Evolutionary conservation across 1,140 invertebrate species (phyloP).

Genomic region (Lucilia cuprina): DNA sequence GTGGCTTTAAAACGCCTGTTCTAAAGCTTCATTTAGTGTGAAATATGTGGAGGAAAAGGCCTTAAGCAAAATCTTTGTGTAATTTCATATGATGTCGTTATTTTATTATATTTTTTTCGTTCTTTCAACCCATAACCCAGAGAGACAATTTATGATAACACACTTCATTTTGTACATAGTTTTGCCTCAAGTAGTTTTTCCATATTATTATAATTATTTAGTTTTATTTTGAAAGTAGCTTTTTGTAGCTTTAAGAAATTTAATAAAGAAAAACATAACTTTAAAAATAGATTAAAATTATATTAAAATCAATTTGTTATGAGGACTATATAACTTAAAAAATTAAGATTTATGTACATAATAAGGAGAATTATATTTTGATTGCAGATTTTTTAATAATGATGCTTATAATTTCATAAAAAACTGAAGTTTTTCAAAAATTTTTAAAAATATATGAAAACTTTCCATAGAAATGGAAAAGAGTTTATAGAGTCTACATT

Average conservation of each 20-base stretch:
- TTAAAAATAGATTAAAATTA: no score
- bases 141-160: not conserved
- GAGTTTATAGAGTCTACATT: no score
- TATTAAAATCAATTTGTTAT: no score
- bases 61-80: constrained; percentile 44
- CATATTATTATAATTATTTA: not conserved
- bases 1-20: constrained; percentile 24
- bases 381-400: no score
- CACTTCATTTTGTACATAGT: not conserved
- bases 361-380: no score
- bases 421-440: no score
- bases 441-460: no score
- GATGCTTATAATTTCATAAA: no score
- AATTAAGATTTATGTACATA: no score
- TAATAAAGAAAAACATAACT: no score
- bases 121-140: not conserved
- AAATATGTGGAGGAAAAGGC: not conserved
- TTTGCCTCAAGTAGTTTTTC: not conserved
- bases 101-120: not conserved
- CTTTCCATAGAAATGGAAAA: no score
- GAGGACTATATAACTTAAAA: no score
- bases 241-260: not conserved
- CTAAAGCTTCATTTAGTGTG: not conserved
- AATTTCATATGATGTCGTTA: constrained; percentile 51
- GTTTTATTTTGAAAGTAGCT: not conserved